Evolutionary conservation across 2,888 invertebrate genomes (phyloP).

Genomic region (Eupithecia abbreviata): DNA sequence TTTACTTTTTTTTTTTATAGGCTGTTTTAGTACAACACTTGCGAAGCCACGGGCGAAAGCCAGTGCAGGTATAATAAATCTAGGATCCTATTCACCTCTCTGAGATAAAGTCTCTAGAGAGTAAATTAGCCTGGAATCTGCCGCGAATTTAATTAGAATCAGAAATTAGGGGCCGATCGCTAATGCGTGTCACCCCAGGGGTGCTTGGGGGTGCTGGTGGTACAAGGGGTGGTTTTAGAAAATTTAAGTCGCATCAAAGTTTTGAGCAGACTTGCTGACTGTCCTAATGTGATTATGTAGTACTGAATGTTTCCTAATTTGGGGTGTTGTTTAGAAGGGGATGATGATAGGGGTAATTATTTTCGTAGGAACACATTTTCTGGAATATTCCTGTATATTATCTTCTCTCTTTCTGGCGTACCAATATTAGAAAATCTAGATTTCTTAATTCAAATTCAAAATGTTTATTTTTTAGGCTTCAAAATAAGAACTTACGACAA

Average conservation of each 20-base stretch:
- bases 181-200: constrained; percentile 21
- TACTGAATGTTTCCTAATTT: not conserved
- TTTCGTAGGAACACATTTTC: too few species aligned
- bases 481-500: too few species aligned
- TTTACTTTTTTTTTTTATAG: too few species aligned
- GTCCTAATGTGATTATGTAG: not conserved
- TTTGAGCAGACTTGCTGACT: not conserved
- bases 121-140: constrained; percentile 40
- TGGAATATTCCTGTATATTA: too few species aligned
- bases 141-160: constrained; percentile 44
- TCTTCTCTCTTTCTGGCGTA: too few species aligned
- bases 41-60: not conserved
- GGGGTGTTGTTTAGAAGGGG: not conserved
- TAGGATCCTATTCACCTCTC: constrained; percentile 6
- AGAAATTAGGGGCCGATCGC: constrained; percentile 39
- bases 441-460: too few species aligned
- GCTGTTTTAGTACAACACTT: too few species aligned
- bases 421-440: too few species aligned
- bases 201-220: not conserved
- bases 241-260: constrained; percentile 10
- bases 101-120: constrained; percentile 14
- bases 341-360: not conserved
- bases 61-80: not conserved
- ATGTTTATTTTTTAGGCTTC: too few species aligned
- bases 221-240: constrained; percentile 7